phyloP scores from a whole-genome alignment of 2,797 vertebrate species.

The Amblyopsis hoosieri region DNA sequence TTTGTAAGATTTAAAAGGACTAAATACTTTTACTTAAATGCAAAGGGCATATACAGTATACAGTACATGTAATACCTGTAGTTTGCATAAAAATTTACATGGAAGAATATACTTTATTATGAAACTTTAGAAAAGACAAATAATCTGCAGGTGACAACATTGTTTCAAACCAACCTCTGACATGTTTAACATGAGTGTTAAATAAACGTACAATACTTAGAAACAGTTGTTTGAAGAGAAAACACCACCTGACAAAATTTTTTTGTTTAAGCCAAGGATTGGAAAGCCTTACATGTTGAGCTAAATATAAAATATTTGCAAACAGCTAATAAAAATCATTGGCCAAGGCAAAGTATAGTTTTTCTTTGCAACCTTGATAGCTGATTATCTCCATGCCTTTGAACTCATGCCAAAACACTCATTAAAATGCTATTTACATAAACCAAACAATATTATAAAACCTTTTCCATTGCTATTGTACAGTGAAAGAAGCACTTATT shows the following conservation, averaged over 20 bases:
- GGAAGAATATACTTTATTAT: conserved; percentile 60
- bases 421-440: conserved; percentile 36
- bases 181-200: conserved; percentile 30
- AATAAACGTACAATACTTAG: conserved; percentile 7
- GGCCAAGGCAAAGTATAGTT: conserved; percentile 27
- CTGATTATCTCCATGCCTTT: conserved; percentile 25
- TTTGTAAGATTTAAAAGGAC: too few species aligned
- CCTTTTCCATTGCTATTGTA: conserved; percentile 29
- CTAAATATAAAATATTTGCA: conserved; percentile 40
- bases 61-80: too few species aligned
- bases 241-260: conserved; percentile 20
- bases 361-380: conserved; percentile 34
- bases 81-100: too few species aligned
- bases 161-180: conserved; percentile 4
- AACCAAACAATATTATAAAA: conserved; percentile 17
- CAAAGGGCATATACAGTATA: too few species aligned
- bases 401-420: conserved; percentile 43
- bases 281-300: conserved; percentile 45
- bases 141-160: conserved; percentile 12
- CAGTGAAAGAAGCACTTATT: conserved; percentile 57
- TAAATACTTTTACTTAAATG: too few species aligned
- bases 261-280: conserved; percentile 42
- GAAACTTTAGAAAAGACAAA: conserved; percentile 40
- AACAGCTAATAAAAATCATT: conserved; percentile 30
- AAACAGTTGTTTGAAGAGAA: conserved; percentile 8